Percentiles rank a stretch among this genome's conserved stretches.
Conservation (phyloP, 2,888 invertebrate genomes). For the Baccha elongata region DNA sequence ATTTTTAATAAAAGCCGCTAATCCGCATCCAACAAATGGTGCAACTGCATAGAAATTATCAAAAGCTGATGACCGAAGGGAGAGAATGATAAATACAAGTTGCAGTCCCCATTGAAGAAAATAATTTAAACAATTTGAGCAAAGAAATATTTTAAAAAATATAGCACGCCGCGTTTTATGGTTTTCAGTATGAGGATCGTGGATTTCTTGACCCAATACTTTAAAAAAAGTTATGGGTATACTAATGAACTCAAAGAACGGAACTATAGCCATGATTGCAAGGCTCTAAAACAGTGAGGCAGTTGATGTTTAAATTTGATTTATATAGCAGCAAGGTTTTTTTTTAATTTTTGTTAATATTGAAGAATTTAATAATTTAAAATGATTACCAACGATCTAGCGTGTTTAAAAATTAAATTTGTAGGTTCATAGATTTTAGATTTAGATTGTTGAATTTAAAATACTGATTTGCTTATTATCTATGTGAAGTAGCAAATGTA, state of each 20-base stretch:
- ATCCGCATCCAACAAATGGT: not conserved
- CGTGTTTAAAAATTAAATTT: too few species aligned
- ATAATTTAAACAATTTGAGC: not conserved
- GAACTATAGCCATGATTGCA: not conserved
- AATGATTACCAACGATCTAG: too few species aligned
- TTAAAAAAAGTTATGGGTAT: not conserved
- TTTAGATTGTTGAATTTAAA: too few species aligned
- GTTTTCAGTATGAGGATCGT: not conserved
- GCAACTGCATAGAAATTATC: not conserved
- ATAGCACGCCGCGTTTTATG: not conserved
- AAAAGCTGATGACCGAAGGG: not conserved
- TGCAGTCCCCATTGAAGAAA: not conserved
- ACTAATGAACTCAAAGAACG: not conserved
- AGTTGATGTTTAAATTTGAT: too few species aligned
- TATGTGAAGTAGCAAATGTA: too few species aligned
- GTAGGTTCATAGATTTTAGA: too few species aligned
- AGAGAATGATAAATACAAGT: not conserved
- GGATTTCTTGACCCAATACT: not conserved
- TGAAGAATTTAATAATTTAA: too few species aligned
- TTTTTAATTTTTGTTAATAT: too few species aligned
- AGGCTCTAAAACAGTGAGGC: too few species aligned
- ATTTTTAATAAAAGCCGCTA: not conserved
- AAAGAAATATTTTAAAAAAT: not conserved
- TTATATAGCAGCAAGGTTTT: too few species aligned
- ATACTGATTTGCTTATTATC: too few species aligned